These are phyloP conservation scores for Tethya wilhelma DNA, from an alignment of 37 sponge, comb jelly and placozoan genomes.

Conservation along the genomic window DNA sequence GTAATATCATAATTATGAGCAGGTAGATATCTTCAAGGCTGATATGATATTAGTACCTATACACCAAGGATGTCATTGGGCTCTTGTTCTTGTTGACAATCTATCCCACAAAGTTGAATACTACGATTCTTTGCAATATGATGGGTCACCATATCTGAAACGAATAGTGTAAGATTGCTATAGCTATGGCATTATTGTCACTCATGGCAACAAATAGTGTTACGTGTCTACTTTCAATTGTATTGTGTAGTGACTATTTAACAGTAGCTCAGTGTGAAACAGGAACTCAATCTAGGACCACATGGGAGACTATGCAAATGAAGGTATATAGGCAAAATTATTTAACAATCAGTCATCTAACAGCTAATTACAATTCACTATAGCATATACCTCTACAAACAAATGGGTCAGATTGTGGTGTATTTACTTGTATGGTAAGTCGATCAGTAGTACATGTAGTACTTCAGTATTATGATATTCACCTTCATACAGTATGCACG, in stretches of 20 bases:
- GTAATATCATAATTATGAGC: neutral
- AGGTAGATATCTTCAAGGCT: conserved; percentile 84
- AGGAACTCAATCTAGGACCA: neutral
- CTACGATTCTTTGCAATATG: conserved; percentile 83
- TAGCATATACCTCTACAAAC: conserved; percentile 89
- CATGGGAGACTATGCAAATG: neutral
- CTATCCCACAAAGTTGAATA: conserved; percentile 57
- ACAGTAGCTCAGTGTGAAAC: neutral
- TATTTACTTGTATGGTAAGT: neutral
- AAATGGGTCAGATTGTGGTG: conserved; percentile 46
- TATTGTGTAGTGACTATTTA: neutral
- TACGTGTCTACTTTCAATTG: too few species aligned
- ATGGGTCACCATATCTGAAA: conserved; percentile 61
- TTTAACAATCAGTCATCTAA: neutral
- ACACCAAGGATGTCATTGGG: conserved; percentile 92
- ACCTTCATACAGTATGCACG: neutral
- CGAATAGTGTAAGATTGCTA: conserved; percentile 32
- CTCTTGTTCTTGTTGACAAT: conserved; percentile 79
- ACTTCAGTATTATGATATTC: neutral
- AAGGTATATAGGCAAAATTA: neutral
- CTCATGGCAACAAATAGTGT: neutral
- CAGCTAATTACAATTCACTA: neutral
- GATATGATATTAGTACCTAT: conserved; percentile 84
- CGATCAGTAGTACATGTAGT: neutral
- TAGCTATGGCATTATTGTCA: too few species aligned